phyloP scores from a whole-genome alignment of 2,113 vertebrate species.

The Bubo bubo region DNA sequence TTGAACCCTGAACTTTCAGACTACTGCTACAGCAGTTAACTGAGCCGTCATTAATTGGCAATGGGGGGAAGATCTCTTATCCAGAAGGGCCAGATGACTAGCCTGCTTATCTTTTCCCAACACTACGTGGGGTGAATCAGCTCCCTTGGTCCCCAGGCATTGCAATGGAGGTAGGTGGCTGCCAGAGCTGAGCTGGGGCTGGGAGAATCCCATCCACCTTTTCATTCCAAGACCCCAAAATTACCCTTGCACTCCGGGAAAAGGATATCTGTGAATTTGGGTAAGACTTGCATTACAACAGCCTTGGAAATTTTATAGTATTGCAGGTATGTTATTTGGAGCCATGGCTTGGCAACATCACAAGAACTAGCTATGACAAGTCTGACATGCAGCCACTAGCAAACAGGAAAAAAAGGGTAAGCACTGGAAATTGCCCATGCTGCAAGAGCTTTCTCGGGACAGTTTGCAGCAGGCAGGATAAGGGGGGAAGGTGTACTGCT shows the following conservation, averaged over 20 bases:
- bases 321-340: background rate
- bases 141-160: background rate
- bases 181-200: background rate
- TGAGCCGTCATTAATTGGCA: background rate
- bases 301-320: background rate
- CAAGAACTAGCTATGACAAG: background rate
- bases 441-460: background rate
- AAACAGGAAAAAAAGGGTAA: background rate
- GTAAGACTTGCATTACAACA: background rate
- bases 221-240: background rate
- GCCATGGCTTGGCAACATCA: background rate
- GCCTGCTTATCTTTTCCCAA: background rate
- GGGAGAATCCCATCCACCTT: background rate
- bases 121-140: background rate
- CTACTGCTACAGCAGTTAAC: background rate
- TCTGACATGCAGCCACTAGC: background rate
- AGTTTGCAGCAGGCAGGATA: background rate
- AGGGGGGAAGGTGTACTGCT: background rate
- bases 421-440: background rate
- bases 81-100: background rate
- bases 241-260: background rate
- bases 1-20: background rate
- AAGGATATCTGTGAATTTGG: background rate
- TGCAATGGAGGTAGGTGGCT: background rate
- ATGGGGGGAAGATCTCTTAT: background rate